Evolutionary conservation across 2,113 vertebrate genomes (phyloP).

Genomic region (Microtus montanus): DNA sequence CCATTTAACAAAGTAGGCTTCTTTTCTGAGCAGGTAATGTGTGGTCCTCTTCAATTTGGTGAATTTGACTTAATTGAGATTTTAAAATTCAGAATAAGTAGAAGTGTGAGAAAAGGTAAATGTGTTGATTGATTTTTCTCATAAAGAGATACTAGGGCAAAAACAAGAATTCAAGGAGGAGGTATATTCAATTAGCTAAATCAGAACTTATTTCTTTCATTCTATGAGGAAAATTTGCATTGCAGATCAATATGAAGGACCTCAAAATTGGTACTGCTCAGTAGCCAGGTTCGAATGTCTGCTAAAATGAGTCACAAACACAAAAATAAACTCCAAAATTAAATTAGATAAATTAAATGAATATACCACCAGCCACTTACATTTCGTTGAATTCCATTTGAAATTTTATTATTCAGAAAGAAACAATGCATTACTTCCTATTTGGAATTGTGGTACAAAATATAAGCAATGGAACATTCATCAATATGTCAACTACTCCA

Average conservation of each 20-base stretch:
- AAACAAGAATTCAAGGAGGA: neutral
- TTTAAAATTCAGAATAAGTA: neutral
- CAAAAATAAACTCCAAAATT: neutral
- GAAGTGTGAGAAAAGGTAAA: neutral
- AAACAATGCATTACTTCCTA: neutral
- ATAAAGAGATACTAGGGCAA: neutral
- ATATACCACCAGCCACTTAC: neutral
- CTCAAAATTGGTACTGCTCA: neutral
- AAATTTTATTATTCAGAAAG: neutral
- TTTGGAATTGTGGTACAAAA: neutral
- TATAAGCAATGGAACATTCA: neutral
- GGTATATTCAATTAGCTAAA: neutral
- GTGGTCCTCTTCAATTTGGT: neutral
- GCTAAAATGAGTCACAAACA: neutral
- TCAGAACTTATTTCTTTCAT: neutral
- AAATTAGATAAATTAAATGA: neutral
- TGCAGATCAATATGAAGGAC: neutral
- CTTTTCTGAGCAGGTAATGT: neutral
- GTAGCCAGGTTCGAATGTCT: neutral
- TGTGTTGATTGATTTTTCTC: neutral
- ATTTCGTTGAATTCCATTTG: neutral
- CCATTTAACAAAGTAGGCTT: neutral
- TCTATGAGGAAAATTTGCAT: neutral
- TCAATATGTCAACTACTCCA: neutral
- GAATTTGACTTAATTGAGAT: neutral